Evolutionary conservation across 1,140 invertebrate species (phyloP).

Genomic region (Metopolophium dirhodum): DNA sequence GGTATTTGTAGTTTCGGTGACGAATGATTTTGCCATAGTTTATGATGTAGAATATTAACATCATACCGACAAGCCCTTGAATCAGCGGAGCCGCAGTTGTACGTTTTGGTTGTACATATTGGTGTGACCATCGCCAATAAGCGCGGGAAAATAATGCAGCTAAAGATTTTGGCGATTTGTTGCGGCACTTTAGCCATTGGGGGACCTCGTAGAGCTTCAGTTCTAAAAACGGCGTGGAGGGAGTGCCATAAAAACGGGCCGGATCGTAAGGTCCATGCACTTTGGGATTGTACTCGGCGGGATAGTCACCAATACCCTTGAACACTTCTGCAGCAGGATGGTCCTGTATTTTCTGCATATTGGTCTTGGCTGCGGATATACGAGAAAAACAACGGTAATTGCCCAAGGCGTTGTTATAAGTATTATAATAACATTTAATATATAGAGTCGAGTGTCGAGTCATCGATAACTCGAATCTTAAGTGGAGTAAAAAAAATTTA

Average conservation of each 20-base stretch:
- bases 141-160: constrained; percentile 73
- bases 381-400: neutral
- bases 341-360: neutral
- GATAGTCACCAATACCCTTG: constrained; percentile 81
- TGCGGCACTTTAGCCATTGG: constrained; percentile 81
- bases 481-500: too few relatives aligned
- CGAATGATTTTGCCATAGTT: constrained; percentile 73
- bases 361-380: neutral
- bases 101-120: constrained; percentile 79
- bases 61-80: constrained; percentile 72
- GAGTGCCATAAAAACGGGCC: constrained; percentile 89
- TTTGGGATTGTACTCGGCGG: constrained; percentile 83
- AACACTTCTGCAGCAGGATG: neutral
- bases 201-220: constrained; percentile 87
- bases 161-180: constrained; percentile 76
- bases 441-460: too few relatives aligned
- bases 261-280: constrained; percentile 93
- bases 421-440: too few relatives aligned
- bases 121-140: constrained; percentile 90
- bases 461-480: too few relatives aligned
- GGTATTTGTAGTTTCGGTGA: constrained; percentile 31
- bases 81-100: constrained; percentile 76
- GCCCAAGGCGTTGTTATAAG: too few relatives aligned
- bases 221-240: constrained; percentile 84
- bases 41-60: constrained; percentile 78